A percentile compares a stretch with the other conserved stretches of the same genome.
phyloP scores from a whole-genome alignment of 1,140 invertebrate genomes.

The Bombyx mandarina region DNA sequence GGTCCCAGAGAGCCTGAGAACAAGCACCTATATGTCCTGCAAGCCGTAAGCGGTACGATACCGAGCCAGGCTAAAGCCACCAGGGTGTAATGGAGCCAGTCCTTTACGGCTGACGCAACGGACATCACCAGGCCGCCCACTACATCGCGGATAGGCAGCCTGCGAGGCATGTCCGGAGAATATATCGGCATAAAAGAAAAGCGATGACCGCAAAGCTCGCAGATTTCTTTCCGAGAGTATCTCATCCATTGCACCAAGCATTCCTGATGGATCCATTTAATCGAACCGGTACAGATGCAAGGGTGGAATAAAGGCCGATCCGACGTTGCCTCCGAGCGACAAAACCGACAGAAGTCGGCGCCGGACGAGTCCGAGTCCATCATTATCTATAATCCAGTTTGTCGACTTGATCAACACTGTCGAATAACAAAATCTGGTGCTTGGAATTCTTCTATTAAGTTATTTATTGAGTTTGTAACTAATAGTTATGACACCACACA shows the following conservation, averaged over 20 bases:
- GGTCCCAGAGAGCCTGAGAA: conserved; percentile 91
- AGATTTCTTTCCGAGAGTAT: conserved; percentile 98
- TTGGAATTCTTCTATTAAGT: not conserved
- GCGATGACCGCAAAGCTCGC: conserved; percentile 97
- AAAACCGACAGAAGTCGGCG: conserved; percentile 96
- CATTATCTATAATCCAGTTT: conserved; percentile 59
- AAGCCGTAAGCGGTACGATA: conserved; percentile 97
- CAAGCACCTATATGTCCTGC: conserved; percentile 92
- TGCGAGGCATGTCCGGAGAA: conserved; percentile 97
- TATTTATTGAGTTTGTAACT: too few relatives aligned
- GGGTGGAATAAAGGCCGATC: conserved; percentile 94
- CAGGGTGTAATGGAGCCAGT: conserved; percentile 96
- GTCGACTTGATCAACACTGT: conserved; percentile 4
- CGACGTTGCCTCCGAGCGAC: conserved; percentile 89
- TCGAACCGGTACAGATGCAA: conserved; percentile 98
- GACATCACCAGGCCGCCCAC: conserved; percentile 90
- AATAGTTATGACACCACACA: too few relatives aligned
- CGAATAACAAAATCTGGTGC: not conserved
- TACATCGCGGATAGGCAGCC: conserved; percentile 92
- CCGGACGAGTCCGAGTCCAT: conserved; percentile 64
- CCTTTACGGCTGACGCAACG: conserved; percentile 91
- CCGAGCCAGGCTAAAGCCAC: conserved; percentile 97
- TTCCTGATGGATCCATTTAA: conserved; percentile 98
- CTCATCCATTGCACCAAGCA: conserved; percentile 92
- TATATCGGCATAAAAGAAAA: conserved; percentile 99